Evolutionary conservation across 2,888 invertebrate species (phyloP), one percentile per base, ranked within the genome.

Genomic region (Torymus auratus): DNA sequence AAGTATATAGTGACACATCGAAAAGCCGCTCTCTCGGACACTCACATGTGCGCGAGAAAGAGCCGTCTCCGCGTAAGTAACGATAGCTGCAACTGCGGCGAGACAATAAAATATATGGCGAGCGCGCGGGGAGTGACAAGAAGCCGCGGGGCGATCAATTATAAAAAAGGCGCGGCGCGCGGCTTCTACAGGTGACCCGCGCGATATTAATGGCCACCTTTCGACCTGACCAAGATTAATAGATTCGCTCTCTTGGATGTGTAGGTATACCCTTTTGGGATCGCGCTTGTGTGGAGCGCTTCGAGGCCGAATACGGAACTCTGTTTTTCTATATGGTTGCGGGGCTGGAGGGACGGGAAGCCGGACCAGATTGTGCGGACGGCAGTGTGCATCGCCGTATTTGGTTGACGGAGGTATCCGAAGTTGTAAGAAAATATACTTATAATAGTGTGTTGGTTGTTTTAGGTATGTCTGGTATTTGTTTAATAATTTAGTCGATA

Each of bases 211-310:
- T 88, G 86, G 85, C 83, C 83, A 83, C 82, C 84, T 81, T 83
- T 78, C 86, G 83, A 86, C 84, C 85, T 83, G 81, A 86, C 82
- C 83, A 86, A 88, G 87, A 89, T 88, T 88, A 87, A 89, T 88
- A 85, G 87, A 85, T 80, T 14, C 5, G 5, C 56, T 14, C 14
- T 56, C 14, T 14, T 7, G 5, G 15, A 5, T 56, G 14, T 56
- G n/a, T 73, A 13, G 28, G 17, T 50, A 12, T 52, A 41, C 41
- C 41, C 41, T 41, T 41, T 41, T 41, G 41, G 41, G 7, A 41
- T 41, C 41, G 41, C 1, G 56, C 14, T 56, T 15, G 14, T 15
- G n/a, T 56, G 11, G 64, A 15, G 41, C 28, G 17, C 5, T 17
- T 20, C 20, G 53, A 20, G 20, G 17, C 23, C 67, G 65, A 65